Evolutionary conservation across 1,140 invertebrate genomes (phyloP).

Genomic region (Drosophila kohkoa): DNA sequence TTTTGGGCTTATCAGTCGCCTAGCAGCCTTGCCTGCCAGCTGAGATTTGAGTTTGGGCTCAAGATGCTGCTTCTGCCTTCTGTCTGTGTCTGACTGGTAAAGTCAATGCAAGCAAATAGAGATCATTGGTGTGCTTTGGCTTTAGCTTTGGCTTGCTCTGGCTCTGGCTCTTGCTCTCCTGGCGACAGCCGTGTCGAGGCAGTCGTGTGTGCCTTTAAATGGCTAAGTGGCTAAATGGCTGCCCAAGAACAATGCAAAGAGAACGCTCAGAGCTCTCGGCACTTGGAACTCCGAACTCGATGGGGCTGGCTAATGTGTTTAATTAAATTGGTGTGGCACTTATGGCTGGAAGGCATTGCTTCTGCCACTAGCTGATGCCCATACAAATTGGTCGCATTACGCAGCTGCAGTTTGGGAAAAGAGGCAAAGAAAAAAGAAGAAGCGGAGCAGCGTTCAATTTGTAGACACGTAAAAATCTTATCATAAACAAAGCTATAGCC

Average conservation of each 20-base stretch:
- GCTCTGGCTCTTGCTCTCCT: too few species aligned
- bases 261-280: background rate
- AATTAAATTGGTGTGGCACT: slow-evolving; percentile 44
- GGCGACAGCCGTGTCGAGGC: background rate
- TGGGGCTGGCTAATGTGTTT: slow-evolving; percentile 41
- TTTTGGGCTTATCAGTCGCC: slow-evolving; percentile 46
- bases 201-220: slow-evolving; percentile 35
- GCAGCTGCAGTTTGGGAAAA: background rate
- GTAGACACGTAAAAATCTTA: slow-evolving; percentile 78
- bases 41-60: background rate
- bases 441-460: slow-evolving; percentile 54
- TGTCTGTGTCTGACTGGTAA: background rate
- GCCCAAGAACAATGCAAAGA: slow-evolving; percentile 22
- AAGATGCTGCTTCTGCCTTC: background rate
- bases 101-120: slow-evolving; percentile 1
- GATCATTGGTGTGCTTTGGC: slow-evolving; percentile 6
- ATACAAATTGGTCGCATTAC: slow-evolving; percentile 25
- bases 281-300: background rate
- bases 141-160: too few species aligned
- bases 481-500: slow-evolving; percentile 54
- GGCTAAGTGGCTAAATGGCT: slow-evolving; percentile 16
- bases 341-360: background rate
- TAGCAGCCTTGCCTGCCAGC: slow-evolving; percentile 16
- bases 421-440: background rate
- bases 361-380: slow-evolving; percentile 9